Base-by-base conservation (phyloP, 1,140 invertebrate genomes). In the Saccostrea glomerata region DNA sequence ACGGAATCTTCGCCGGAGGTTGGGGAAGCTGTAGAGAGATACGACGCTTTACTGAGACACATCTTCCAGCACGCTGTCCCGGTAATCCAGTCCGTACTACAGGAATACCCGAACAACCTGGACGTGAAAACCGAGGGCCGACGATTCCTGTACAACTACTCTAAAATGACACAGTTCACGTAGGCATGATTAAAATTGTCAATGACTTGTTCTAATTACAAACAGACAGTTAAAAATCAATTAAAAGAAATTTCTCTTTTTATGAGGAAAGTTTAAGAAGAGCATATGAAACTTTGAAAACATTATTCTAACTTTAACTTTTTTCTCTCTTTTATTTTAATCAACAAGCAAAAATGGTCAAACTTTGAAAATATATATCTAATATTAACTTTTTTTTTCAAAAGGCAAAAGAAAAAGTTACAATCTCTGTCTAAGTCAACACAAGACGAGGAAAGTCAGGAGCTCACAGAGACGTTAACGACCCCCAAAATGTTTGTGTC, bases 121-220 rank as follows among this genome's bases (percentile, higher is more conserved):
- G 90, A 88, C 17, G 85, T 93, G 15, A 91, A 90, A 66, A 92
- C 86, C 20, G 92, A 93, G 70, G 91, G 92, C 13, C 86, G 92
- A 73, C 86, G 89, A 70, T 92, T 92, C 70, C 84, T 93, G 13
- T 93, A 90, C 82, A 89, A 91, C 84, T 91, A 89, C 66, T 90
- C 91, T 55, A 92, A 90, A 84, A 89, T 92, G 90, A 89, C 90
- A 25, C 91, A 92, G 73, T 77, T 93, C 25, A 90, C 66, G 91
- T 92, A 90, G 84, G 88, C 17, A 7, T 70, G 63, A 20, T 60
- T 9, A 47, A 6, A 47, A 47, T 6, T 47, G 47, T 47, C 47
- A 47, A 47, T 47, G 6, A n/a, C 6, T 0, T 47, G 47, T 47
- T 47, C 47, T 47, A 47, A 47, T 47, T 47, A 47, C 47, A 47